These are phyloP conservation scores for Coenonympha arcania DNA, from an alignment of 2,888 invertebrate genomes.

Conservation along the genomic window DNA sequence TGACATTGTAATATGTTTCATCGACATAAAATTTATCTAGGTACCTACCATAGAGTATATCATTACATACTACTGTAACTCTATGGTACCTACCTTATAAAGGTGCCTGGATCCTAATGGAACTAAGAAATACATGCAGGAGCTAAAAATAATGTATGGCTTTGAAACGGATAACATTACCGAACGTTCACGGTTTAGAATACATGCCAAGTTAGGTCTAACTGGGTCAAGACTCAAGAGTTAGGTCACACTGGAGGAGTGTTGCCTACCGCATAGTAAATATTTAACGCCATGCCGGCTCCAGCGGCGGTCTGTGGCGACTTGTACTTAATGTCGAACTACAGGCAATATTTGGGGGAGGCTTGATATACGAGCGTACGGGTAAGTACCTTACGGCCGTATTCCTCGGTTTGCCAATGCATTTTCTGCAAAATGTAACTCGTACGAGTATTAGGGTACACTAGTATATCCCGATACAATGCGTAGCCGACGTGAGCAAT, in stretches of 20 bases:
- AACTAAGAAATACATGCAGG: too few species aligned
- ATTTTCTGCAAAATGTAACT: neutral
- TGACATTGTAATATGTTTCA: too few species aligned
- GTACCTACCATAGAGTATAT: too few species aligned
- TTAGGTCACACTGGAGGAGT: slow-evolving; percentile 36
- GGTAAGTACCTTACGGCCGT: neutral
- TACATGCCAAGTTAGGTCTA: slow-evolving; percentile 7
- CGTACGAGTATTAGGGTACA: too few species aligned
- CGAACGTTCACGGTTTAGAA: neutral
- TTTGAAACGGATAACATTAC: slow-evolving; percentile 2
- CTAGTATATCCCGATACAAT: too few species aligned
- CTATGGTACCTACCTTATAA: too few species aligned
- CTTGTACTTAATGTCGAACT: slow-evolving; percentile 5
- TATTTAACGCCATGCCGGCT: slow-evolving; percentile 53
- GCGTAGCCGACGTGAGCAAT: too few species aligned
- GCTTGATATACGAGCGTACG: neutral
- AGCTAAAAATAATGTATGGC: too few species aligned
- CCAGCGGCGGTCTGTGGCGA: slow-evolving; percentile 32
- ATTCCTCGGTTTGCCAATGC: neutral
- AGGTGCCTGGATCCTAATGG: too few species aligned
- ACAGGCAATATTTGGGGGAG: slow-evolving; percentile 41
- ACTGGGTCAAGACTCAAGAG: slow-evolving; percentile 24
- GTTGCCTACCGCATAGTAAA: slow-evolving; percentile 57
- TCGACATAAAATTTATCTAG: too few species aligned
- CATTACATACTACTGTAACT: too few species aligned